Evolutionary conservation across 2,888 invertebrate species (phyloP), one percentile per base, ranked within the genome.

Genomic region (Drosophila neonasuta): DNA sequence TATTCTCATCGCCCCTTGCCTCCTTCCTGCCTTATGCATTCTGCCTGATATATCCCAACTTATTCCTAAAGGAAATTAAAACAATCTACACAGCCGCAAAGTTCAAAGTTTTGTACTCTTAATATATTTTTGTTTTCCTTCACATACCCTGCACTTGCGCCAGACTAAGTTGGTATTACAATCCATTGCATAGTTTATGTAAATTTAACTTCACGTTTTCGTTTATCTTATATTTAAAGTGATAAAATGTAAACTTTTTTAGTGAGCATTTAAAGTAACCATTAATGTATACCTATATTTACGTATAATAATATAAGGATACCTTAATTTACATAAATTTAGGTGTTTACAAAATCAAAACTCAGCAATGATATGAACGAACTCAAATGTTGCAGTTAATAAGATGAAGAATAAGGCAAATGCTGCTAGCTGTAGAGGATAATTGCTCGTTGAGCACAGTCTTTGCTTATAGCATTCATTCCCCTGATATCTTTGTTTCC

Each of bases 11-110:
- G 42, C 17, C 29, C 29, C 50, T 48, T 48, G 32, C 48, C 48
- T 10, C 24, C 24, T 3, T 30, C 20, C 39, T 42, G 49, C 44
- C 39, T 9, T 44, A 24, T 44, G 17, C 42, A n/a, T 11, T 3
- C 41, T 30, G 34, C 36, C 20, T 44, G 44, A 55, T 55, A 54
- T 24, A 24, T 24, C 24, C 55, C 44, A 54, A 58, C 68, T 68
- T 63, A 76, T 82, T 82, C 86, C 80, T 74, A 58, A 74, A 80
- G 83, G 86, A 84, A 83, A 86, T 84, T 78, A 83, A 76, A 68
- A 55, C 50, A 65, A 74, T 49, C 56, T 46, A 48, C 48, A 48
- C 50, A 58, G 58, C 61, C 50, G 41, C 57, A 71, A 76, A 79
- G 59, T 62, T 64, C 70, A 54, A 79, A 77, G 54, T 73, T 77